phyloP scores from a whole-genome alignment of 2,797 vertebrate species.

The Cryptoblepharus egeriae region DNA sequence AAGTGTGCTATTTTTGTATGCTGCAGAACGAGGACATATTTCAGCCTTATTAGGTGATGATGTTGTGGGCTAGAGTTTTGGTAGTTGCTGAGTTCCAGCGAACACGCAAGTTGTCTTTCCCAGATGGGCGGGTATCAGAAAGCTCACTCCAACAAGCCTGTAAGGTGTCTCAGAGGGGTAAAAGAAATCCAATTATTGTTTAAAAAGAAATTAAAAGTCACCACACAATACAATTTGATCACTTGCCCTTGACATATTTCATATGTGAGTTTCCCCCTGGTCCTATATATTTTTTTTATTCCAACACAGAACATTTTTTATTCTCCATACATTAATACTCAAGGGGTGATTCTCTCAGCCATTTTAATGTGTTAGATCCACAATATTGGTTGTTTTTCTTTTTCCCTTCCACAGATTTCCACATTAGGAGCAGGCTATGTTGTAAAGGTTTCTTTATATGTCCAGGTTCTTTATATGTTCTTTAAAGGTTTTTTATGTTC shows the following conservation, averaged over 20 bases:
- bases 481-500: too few relatives aligned
- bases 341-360: background rate
- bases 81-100: constrained; percentile 23
- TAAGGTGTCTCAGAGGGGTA: constrained; percentile 10
- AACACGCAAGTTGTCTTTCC: constrained; percentile 8
- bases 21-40: constrained; percentile 36
- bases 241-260: background rate
- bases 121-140: background rate
- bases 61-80: constrained; percentile 13
- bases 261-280: too few relatives aligned
- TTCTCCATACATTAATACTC: too few relatives aligned
- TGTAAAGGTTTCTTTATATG: too few relatives aligned
- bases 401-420: too few relatives aligned
- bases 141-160: background rate
- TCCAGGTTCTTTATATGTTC: too few relatives aligned
- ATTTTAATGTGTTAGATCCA: background rate
- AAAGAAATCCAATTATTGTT: background rate
- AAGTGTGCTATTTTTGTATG: constrained; percentile 39
- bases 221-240: background rate
- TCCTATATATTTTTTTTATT: background rate
- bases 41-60: constrained; percentile 51
- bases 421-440: too few relatives aligned
- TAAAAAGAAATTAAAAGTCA: background rate
- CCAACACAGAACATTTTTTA: background rate
- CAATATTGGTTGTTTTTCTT: background rate